Percentiles rank a stretch among this genome's conserved stretches.
These are phyloP conservation scores for Calyptomena viridis DNA, from an alignment of 2,113 vertebrate species.

Conservation along the genomic window DNA sequence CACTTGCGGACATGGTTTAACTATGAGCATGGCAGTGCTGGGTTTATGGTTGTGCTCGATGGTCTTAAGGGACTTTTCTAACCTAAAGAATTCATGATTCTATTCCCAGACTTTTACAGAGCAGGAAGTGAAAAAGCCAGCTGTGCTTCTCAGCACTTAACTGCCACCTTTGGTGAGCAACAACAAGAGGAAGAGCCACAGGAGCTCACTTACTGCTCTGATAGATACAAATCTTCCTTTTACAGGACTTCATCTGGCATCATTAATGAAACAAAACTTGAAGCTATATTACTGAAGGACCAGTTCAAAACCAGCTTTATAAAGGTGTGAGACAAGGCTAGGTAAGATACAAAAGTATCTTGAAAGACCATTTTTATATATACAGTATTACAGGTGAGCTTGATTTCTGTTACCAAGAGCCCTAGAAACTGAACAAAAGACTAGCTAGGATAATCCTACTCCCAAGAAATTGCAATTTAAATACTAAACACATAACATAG, in stretches of 20 bases:
- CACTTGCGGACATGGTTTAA: background rate
- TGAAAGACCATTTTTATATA: background rate
- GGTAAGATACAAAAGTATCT: background rate
- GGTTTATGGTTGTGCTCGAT: no score
- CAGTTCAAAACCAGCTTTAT: background rate
- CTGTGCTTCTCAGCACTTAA: background rate
- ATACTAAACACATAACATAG: background rate
- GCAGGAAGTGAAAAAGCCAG: background rate
- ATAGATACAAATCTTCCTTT: background rate
- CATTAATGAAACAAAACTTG: background rate
- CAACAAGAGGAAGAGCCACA: background rate
- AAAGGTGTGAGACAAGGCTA: background rate
- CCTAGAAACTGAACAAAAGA: background rate
- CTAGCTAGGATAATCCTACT: background rate
- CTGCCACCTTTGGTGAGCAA: background rate
- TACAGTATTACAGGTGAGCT: background rate
- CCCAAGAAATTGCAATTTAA: background rate
- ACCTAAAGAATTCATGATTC: background rate
- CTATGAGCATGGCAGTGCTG: background rate
- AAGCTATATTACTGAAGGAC: background rate
- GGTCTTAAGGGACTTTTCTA: background rate
- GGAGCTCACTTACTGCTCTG: background rate
- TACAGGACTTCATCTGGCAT: background rate
- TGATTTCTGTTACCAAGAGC: background rate
- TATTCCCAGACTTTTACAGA: background rate